Evolutionary conservation across 2,113 vertebrate species (phyloP).

Genomic region (Macrotus californicus): DNA sequence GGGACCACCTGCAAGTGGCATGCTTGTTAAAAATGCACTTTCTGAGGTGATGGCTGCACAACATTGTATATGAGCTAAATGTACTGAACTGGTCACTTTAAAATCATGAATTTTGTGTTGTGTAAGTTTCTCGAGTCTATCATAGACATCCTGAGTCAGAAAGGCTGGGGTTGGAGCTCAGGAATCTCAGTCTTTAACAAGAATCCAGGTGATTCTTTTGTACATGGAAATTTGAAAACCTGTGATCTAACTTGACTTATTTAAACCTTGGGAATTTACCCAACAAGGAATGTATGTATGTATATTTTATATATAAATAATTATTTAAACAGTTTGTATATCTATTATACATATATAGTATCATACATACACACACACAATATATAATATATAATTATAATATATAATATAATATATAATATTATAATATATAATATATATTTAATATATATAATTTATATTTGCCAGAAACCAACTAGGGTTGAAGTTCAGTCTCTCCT

Average conservation of each 20-base stretch:
- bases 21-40: not conserved
- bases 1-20: not conserved
- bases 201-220: not conserved
- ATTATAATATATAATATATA: no score
- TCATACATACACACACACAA: not conserved
- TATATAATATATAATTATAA: not conserved
- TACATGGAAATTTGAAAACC: conserved; percentile 1
- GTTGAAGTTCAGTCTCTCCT: not conserved
- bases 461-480: not conserved
- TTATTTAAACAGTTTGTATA: not conserved
- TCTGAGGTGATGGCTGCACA: not conserved
- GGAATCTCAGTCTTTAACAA: not conserved
- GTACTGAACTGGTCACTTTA: not conserved
- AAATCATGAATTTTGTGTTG: not conserved
- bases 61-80: not conserved
- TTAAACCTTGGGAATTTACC: not conserved
- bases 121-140: not conserved
- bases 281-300: not conserved
- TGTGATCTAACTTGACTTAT: not conserved
- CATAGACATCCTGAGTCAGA: not conserved
- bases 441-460: not conserved
- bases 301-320: not conserved
- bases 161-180: not conserved
- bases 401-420: no score
- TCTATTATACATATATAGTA: not conserved